Percentiles rank a stretch among this genome's conserved stretches.
Evolutionary conservation across 2,113 vertebrate species (phyloP).

Genomic region (Lepus americanus): DNA sequence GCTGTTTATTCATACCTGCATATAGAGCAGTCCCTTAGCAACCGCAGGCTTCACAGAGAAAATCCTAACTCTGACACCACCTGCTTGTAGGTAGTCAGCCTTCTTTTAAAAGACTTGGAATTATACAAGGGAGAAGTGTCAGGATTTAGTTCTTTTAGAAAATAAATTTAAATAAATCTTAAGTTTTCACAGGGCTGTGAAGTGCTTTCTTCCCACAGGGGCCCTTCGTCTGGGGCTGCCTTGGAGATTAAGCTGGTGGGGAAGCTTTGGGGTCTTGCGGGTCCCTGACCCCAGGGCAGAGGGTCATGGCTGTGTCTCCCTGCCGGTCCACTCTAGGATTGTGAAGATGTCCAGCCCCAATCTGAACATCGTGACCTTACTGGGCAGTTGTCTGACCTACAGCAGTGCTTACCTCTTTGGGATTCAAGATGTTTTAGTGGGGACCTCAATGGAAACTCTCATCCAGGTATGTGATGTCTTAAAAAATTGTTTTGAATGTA

Average conservation of each 20-base stretch:
- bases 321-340: slow-evolving; percentile 88
- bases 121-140: background rate
- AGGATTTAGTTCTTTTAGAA: slow-evolving; percentile 49
- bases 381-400: slow-evolving; percentile 95
- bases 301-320: background rate
- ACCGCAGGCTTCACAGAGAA: background rate
- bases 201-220: background rate
- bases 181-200: background rate
- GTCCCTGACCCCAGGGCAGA: background rate
- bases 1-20: slow-evolving; percentile 1
- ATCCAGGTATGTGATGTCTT: slow-evolving; percentile 89
- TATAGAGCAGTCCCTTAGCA: background rate
- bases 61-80: slow-evolving; percentile 6
- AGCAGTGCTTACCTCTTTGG: slow-evolving; percentile 95
- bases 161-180: slow-evolving; percentile 40
- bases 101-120: slow-evolving; percentile 54
- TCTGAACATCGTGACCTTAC: slow-evolving; percentile 95
- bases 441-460: slow-evolving; percentile 86
- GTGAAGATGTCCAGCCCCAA: slow-evolving; percentile 99
- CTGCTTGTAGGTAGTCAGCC: background rate
- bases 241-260: background rate
- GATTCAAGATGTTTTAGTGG: slow-evolving; percentile 85
- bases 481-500: slow-evolving; percentile 31
- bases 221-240: background rate
- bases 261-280: background rate